Percentiles rank a stretch among this genome's conserved stretches.
Conservation (phyloP, 2,797 vertebrate species). For the Podarcis siculus region DNA sequence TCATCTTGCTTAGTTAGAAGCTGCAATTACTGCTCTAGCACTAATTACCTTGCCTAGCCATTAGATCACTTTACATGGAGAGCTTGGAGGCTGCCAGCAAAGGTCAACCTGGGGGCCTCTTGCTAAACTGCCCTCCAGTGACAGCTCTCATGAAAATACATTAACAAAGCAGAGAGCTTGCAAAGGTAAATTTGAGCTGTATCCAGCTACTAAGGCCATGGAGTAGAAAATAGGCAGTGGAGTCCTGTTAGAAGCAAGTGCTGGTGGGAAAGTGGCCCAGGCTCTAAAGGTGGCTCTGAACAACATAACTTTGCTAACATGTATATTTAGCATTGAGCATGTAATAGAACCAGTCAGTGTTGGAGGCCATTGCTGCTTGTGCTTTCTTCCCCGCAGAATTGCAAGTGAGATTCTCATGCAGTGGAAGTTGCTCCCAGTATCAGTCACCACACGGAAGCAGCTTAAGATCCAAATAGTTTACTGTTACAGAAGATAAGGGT, state of each 20-base stretch:
- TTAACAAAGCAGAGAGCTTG: conserved; percentile 31
- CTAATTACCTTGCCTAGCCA: conserved; percentile 80
- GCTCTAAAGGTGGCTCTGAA: no score
- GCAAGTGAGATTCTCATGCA: no score
- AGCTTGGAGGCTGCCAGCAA: conserved; percentile 64
- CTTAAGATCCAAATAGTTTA: no score
- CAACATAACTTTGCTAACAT: neutral
- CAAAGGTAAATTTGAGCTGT: neutral
- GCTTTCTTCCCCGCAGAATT: neutral
- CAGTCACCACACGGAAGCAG: no score
- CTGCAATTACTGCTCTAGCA: conserved; percentile 79
- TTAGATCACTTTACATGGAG: conserved; percentile 83
- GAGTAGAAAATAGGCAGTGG: no score
- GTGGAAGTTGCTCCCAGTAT: no score
- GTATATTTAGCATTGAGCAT: neutral
- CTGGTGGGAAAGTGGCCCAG: neutral
- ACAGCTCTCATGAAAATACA: conserved; percentile 54
- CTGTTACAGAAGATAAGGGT: no score
- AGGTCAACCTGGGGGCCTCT: conserved; percentile 68
- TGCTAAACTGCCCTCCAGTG: conserved; percentile 64
- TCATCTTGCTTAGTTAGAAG: conserved; percentile 81
- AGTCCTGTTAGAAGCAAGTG: no score
- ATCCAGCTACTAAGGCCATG: neutral
- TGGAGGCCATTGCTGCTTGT: neutral
- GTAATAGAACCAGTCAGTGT: neutral